Base-by-base conservation (phyloP, 2,113 vertebrate species). In the Dipodomys stephensi region DNA sequence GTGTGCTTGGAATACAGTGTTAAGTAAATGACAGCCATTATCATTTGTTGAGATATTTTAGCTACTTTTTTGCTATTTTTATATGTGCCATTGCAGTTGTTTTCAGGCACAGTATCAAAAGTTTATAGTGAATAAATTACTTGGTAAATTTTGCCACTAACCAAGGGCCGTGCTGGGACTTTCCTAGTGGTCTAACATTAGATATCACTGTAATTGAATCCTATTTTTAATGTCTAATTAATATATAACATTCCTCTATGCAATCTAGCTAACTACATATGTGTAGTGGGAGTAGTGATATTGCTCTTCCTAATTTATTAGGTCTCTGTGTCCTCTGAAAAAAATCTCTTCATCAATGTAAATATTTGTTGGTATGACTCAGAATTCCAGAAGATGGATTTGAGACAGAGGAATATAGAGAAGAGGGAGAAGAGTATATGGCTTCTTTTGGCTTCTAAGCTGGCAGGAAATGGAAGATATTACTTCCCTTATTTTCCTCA, bases 31-130 rank as follows among this genome's bases (percentile, higher is more conserved):
- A 2, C 32, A 87, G 27, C 13, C 27, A 25, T 79, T 76, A 79
- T 67, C 78, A 72, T 93, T 77, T 35, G 0, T 57, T 19, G 27
- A 81, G 44, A 8, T 44, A 57, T 92, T 89, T 82, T 69, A 88
- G 13, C 77, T 90, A n/a, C n/a, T 65, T n/a, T 28, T 83, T 93
- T 90, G 12, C 28, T 87, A 2, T 27, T 74, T 44, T 96, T 88
- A 62, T 27, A 62, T 4, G 79, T 86, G 4, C 6, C 60, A 46
- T 89, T 83, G 23, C 3, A 81, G 13, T 44, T 74, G 30, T 67
- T 87, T 93, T 88, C n/a, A 88, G 19, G 30, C 5, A 57, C 15
- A 20, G 67, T 67, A 83, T 30, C 60, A 91, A 67, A 78, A 82
- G 53, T 4, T 71, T 49, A 22, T 74, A 93, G 80, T 69, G 28